phyloP scores from a whole-genome alignment of 2,888 invertebrate species.

The Dorcus parallelipipedus region DNA sequence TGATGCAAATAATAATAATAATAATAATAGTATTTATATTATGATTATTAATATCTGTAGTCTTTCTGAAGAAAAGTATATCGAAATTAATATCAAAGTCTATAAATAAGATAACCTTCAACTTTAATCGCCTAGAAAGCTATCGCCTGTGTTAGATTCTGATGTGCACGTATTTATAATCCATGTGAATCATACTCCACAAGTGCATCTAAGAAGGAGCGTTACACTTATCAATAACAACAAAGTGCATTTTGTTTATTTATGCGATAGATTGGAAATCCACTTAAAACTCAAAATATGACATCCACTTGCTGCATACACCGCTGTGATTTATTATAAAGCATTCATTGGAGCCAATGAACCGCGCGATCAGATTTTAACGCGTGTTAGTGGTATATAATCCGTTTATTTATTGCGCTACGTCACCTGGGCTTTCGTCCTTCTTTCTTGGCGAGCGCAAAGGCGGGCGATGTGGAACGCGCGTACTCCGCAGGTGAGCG shows the following conservation, averaged over 20 bases:
- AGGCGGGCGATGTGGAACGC: constrained; percentile 15
- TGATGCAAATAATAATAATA: too few relatives aligned
- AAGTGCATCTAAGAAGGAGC: too few relatives aligned
- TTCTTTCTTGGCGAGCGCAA: not conserved
- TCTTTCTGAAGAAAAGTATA: too few relatives aligned
- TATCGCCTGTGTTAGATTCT: too few relatives aligned
- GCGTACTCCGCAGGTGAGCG: constrained; percentile 26
- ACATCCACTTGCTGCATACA: constrained; percentile 32
- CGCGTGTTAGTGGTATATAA: constrained; percentile 37
- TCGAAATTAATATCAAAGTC: too few relatives aligned
- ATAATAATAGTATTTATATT: too few relatives aligned
- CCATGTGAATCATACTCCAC: too few relatives aligned
- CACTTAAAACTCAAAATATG: constrained; percentile 15
- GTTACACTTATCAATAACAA: too few relatives aligned
- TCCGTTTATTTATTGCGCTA: constrained; percentile 2
- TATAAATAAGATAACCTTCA: too few relatives aligned
- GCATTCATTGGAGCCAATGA: constrained; percentile 46
- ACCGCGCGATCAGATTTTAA: constrained; percentile 46
- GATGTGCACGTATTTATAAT: too few relatives aligned
- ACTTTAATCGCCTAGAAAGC: too few relatives aligned
- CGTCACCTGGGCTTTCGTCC: not conserved
- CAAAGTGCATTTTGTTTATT: not conserved
- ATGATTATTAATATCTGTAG: too few relatives aligned
- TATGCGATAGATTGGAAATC: not conserved
- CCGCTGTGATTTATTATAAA: constrained; percentile 43